Base-by-base conservation (phyloP, 53 echinoderm and acorn worm species). In the Zoroaster sp. region DNA sequence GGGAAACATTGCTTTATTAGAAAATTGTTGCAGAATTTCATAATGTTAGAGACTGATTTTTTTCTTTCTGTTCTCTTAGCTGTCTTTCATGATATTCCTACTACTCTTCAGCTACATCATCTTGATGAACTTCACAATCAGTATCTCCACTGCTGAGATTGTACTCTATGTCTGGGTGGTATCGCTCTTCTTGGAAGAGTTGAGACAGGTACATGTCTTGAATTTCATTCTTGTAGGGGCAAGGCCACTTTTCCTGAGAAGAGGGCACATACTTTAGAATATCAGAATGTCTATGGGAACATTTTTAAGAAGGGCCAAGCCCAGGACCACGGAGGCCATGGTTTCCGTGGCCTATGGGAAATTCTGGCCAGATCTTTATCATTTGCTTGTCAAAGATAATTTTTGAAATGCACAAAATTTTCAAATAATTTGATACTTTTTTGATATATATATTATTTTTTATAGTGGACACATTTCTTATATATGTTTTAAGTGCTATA, bases 71-170 rank as follows among this genome's bases (percentile, higher is more conserved):
- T n/a, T n/a, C 65, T n/a, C 81, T 18, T 89, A 98, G 98, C 23
- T 96, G 74, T 90, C 94, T 1, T 98, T 96, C 90, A 36, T 96
- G 13, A 42, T 87, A 12, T 96, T 98, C 78, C 93, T 98, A 90
- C 54, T 25, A 3, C 87, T 98, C 87, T 98, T 93, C 79, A 98
- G 98, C 78, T 98, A 93, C 77, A 94, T 98, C 72, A 94, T 98
- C 68, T 54, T 98, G 20, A 89, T 78, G 11, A 91, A 83, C 68
- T 98, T 95, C 81, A 34, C 51, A 13, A 18, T 5, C 4, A 30
- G 69, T 9, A 47, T 93, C n/a, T 86, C 93, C 3, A 35, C 47
- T 38, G 73, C 46, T 63, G 98, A 98, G 74, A 88, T 86, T 15
- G 72, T 96, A 2, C 93, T 98, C 25, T 85, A 86, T 11, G 47